Evolutionary conservation across 2,113 vertebrate genomes (phyloP).

Genomic region (Cheirogaleus medius): DNA sequence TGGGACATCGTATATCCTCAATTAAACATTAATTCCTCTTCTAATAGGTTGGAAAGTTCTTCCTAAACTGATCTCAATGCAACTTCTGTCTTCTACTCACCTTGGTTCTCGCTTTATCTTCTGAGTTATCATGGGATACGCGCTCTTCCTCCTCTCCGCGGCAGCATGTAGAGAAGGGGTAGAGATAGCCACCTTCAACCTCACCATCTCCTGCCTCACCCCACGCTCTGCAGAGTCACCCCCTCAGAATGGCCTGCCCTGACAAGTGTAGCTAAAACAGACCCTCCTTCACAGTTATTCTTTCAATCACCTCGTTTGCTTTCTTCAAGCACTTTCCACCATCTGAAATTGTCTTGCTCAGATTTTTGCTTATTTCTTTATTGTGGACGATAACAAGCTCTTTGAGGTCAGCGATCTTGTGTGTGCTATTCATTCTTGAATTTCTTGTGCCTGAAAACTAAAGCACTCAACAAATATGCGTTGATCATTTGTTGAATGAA

Average conservation of each 20-base stretch:
- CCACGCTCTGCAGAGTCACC: not conserved
- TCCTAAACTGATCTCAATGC: not conserved
- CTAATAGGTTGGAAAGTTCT: not conserved
- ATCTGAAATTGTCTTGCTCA: not conserved
- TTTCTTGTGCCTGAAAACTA: not conserved
- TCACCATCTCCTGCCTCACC: not conserved
- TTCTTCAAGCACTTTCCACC: not conserved
- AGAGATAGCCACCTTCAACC: not conserved
- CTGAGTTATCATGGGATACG: not conserved
- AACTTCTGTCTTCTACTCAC: not conserved
- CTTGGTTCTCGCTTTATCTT: not conserved
- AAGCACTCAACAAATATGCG: not conserved
- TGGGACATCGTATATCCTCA: not conserved
- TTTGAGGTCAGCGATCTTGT: not conserved
- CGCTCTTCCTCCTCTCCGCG: accelerated
- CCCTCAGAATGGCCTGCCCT: not conserved
- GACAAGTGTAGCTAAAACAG: not conserved
- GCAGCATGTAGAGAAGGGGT: not conserved
- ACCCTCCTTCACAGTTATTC: not conserved
- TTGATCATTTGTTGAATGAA: not conserved
- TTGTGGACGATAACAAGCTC: not conserved
- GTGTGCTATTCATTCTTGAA: not conserved
- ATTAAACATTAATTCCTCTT: not conserved
- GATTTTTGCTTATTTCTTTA: not conserved
- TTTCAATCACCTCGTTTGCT: not conserved